A percentile compares a stretch with the other conserved stretches of the same genome.
phyloP scores from a whole-genome alignment of 2,888 invertebrate genomes.

The Zele albiditarsus region DNA sequence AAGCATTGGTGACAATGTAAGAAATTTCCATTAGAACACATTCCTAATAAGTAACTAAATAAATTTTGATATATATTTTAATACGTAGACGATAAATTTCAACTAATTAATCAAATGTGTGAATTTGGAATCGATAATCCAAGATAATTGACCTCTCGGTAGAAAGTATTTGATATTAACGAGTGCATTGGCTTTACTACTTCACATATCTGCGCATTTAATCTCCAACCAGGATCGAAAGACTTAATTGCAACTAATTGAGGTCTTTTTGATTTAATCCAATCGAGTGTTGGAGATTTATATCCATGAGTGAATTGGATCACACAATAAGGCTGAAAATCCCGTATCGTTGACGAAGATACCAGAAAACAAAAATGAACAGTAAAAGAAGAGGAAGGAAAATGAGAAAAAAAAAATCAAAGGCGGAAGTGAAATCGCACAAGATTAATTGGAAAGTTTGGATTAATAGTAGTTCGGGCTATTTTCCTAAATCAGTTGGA shows the following conservation, averaged over 20 bases:
- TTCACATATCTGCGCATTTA: background rate
- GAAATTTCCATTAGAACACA: background rate
- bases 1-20: background rate
- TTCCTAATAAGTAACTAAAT: too few species aligned
- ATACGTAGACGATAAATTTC: too few species aligned
- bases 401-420: background rate
- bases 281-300: background rate
- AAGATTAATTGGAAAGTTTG: conserved; percentile 12
- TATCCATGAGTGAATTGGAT: conserved; percentile 6
- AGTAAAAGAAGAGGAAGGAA: background rate
- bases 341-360: background rate
- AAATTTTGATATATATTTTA: too few species aligned
- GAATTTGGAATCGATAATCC: background rate
- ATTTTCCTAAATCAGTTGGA: conserved; percentile 23
- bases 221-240: background rate
- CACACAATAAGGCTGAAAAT: background rate
- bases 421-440: background rate
- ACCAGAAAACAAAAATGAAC: background rate
- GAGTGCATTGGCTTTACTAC: background rate
- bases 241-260: conserved; percentile 1
- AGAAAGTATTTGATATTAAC: background rate
- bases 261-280: background rate
- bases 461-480: conserved; percentile 6
- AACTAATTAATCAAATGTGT: background rate
- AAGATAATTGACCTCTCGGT: background rate